phyloP scores from a whole-genome alignment of 2,113 vertebrate species.

The Mystacornis crossleyi region DNA sequence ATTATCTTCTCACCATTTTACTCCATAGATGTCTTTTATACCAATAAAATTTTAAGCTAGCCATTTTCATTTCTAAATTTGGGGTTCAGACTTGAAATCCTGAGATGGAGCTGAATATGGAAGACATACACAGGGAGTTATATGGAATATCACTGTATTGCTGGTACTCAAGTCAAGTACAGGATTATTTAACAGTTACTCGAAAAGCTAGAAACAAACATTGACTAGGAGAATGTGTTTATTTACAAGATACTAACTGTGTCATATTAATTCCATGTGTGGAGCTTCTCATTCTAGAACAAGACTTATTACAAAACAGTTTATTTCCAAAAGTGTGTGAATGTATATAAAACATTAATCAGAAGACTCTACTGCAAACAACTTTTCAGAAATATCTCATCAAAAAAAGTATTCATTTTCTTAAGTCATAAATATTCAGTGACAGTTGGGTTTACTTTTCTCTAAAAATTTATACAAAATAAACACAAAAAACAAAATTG shows the following conservation, averaged over 20 bases:
- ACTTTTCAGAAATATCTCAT: not conserved
- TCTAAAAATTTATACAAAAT: not conserved
- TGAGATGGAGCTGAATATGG: not conserved
- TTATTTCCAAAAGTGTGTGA: not conserved
- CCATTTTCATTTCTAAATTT: not conserved
- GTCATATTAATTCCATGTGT: not conserved
- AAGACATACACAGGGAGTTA: not conserved
- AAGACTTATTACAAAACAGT: not conserved
- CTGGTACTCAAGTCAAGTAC: not conserved
- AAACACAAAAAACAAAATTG: not conserved
- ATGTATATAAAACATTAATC: not conserved
- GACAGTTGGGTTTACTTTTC: not conserved
- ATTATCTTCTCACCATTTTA: not conserved
- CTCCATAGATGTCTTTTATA: not conserved
- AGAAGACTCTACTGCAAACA: not conserved
- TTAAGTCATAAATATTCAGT: not conserved
- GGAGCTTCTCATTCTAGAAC: not conserved
- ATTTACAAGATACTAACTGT: not conserved
- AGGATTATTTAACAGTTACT: not conserved
- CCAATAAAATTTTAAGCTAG: not conserved
- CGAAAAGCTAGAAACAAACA: not conserved
- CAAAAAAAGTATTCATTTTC: not conserved
- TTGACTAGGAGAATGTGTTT: not conserved
- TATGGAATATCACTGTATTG: not conserved
- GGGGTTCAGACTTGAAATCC: not conserved